phyloP scores from a whole-genome alignment of 2,797 vertebrate species.

The Crenuchus spilurus region DNA sequence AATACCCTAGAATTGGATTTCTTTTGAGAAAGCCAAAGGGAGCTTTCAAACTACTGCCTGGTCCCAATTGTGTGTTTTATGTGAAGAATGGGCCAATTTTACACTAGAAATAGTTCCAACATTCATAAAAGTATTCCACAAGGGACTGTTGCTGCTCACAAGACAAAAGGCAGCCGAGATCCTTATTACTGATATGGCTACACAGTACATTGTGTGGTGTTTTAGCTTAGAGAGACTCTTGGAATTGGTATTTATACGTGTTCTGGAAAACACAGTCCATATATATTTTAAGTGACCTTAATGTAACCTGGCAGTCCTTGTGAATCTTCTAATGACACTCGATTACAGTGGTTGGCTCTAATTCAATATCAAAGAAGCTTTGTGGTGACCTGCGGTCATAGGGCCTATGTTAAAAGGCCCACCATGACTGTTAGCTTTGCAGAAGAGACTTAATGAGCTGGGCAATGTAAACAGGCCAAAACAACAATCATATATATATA shows the following conservation, averaged over 20 bases:
- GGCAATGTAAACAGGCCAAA: not conserved
- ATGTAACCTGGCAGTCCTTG: slow-evolving; percentile 17
- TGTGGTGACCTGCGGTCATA: not conserved
- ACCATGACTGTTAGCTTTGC: slow-evolving; percentile 3
- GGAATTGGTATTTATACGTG: not conserved
- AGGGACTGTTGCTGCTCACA: not conserved
- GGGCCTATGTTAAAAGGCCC: not conserved
- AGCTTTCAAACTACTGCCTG: not conserved
- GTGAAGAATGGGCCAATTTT: slow-evolving; percentile 5
- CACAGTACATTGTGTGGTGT: not conserved
- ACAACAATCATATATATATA: not conserved
- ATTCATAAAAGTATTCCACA: slow-evolving; percentile 9
- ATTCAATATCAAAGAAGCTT: slow-evolving; percentile 32
- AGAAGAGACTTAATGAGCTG: not conserved
- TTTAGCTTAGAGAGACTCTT: not conserved
- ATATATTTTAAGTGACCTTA: slow-evolving; percentile 19
- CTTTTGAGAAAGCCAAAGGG: not conserved
- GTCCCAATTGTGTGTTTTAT: not conserved
- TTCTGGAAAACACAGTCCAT: not conserved
- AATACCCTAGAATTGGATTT: not conserved
- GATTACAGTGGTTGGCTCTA: slow-evolving; percentile 20
- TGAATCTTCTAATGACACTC: slow-evolving; percentile 30
- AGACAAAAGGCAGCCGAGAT: not conserved
- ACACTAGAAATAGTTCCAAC: not conserved
- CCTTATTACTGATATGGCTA: slow-evolving; percentile 4